Base-by-base conservation (phyloP, 2,797 vertebrate species). In the Myotis myotis region DNA sequence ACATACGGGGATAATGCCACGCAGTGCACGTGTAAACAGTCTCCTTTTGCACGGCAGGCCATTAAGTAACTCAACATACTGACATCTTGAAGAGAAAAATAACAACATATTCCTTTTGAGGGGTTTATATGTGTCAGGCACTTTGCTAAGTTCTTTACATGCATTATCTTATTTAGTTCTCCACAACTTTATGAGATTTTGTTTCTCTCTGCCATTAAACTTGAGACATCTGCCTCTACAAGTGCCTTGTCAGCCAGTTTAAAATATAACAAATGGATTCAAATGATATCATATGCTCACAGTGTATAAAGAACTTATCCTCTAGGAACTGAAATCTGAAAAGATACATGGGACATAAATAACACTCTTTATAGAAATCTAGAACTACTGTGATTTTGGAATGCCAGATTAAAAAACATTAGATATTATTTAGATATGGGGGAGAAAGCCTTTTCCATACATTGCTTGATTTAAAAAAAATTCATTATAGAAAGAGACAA, bases 341-440 rank as follows among this genome's bases (percentile, higher is more conserved):
- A 92, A 55, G 22, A 78, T 6, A 66, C 30, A 47, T 7, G 33
- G 64, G 17, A 57, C 4, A 72, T n/a, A 90, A 49, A 80, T 23
- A 64, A 23, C 36, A 44, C 28, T 60, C 57, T 60, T 51, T 47
- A 62, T 9, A 49, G 38, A 33, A 90, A 30, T 33, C 57, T 87
- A 70, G 66, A 91, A 70, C 22, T 62, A n/a, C 28, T 79, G 6
- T 60, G 72, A 79, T 79, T 93, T 87, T 85, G 90, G 41, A 91
- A 94, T 53, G 62, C n/a, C 66, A 70, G 19, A 87, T 78, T 60
- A 81, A 85, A 87, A 87, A n/a, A 53, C 68, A 64, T 55, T 33
- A 60, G n/a, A 62, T 28, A 70, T 71, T 89, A 64, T n/a, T 57
- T 76, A 53, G 33, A 57, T 87, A 90, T 49, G 55, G 76, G 93